These are phyloP conservation scores for Eretmochelys imbricata DNA, from an alignment of 2,113 vertebrate genomes.

Conservation along the genomic window DNA sequence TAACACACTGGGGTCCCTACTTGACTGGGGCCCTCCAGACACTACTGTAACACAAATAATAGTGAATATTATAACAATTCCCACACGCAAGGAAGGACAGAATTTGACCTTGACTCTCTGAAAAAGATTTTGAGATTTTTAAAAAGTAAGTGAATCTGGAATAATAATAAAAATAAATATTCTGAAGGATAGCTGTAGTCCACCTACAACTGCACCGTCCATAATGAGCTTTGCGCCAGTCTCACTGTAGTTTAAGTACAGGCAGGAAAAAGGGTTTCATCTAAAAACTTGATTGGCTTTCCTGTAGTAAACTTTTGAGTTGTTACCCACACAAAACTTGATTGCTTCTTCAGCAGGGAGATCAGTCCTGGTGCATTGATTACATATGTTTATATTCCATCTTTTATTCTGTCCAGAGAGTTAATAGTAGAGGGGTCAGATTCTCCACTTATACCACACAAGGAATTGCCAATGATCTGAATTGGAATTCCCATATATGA, in stretches of 20 bases:
- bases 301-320: neutral
- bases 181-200: neutral
- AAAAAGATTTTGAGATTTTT: too few species aligned
- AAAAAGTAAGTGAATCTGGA: neutral
- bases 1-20: neutral
- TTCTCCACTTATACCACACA: neutral
- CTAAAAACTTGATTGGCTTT: neutral
- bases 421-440: rapidly evolving
- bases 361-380: neutral
- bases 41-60: neutral
- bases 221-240: neutral
- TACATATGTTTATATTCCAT: neutral
- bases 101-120: neutral
- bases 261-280: neutral
- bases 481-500: neutral
- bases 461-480: neutral
- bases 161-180: slow-evolving; percentile 3
- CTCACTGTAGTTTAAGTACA: neutral
- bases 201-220: neutral
- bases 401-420: neutral
- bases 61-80: neutral
- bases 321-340: neutral
- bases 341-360: neutral
- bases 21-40: neutral
- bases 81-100: neutral